Evolutionary conservation across 2,888 invertebrate species (phyloP).

Genomic region (Schizotus pectinicornis): DNA sequence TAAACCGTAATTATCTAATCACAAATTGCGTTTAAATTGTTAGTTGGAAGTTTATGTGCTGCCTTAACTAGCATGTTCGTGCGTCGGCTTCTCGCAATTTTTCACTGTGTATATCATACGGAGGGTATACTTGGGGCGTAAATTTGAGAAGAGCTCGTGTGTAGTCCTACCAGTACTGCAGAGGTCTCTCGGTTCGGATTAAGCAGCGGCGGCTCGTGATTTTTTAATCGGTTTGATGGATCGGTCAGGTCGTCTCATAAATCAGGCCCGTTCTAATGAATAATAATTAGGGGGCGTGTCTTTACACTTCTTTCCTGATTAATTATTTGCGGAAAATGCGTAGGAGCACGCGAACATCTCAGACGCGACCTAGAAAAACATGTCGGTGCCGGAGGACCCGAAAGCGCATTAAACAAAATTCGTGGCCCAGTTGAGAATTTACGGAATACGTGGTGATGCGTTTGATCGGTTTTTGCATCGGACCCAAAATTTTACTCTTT

Average conservation of each 20-base stretch:
- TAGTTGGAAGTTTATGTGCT: slow-evolving; percentile 27
- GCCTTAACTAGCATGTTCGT: slow-evolving; percentile 17
- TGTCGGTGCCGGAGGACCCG: too few species aligned
- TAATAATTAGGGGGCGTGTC: slow-evolving; percentile 1
- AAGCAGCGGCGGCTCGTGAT: too few species aligned
- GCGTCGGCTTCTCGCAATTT: slow-evolving; percentile 12
- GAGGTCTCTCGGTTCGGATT: background rate
- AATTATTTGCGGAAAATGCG: background rate
- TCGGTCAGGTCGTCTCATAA: background rate
- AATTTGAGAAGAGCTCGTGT: too few species aligned
- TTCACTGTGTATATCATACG: slow-evolving; percentile 11
- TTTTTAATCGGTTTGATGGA: background rate
- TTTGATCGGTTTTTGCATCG: too few species aligned
- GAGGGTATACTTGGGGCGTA: background rate
- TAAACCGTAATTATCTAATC: slow-evolving; percentile 40
- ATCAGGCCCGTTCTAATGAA: slow-evolving; percentile 5
- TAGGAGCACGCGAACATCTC: background rate
- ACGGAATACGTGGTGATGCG: too few species aligned
- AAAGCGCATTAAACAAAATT: too few species aligned
- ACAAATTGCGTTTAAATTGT: slow-evolving; percentile 44
- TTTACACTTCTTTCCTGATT: slow-evolving; percentile 4
- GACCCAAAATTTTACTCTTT: too few species aligned
- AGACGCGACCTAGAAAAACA: too few species aligned
- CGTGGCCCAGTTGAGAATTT: too few species aligned
- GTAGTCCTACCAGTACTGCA: too few species aligned